A percentile compares a stretch with the other conserved stretches of the same genome.
Evolutionary conservation across 1,140 invertebrate genomes (phyloP).

Genomic region (Euborellia annulipes): DNA sequence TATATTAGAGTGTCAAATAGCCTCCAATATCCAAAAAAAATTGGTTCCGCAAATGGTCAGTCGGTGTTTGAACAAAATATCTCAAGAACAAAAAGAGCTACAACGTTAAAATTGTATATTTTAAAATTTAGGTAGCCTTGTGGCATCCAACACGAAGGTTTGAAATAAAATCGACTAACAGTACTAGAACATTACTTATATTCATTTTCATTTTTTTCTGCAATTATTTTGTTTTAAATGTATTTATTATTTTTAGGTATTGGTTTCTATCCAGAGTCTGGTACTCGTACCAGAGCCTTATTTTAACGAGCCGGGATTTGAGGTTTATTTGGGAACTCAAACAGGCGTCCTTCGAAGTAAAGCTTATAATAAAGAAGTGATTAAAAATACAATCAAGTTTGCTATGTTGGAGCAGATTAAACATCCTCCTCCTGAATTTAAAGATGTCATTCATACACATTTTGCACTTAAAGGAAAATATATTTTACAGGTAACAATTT

Average conservation of each 20-base stretch:
- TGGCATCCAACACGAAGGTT: too few relatives aligned
- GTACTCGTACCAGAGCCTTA: conserved; percentile 47
- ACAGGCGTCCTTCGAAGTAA: conserved; percentile 1
- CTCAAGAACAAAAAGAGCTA: too few relatives aligned
- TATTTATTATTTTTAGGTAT: conserved; percentile 27
- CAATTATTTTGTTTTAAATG: too few relatives aligned
- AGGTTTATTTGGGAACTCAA: conserved; percentile 17
- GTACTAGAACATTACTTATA: too few relatives aligned
- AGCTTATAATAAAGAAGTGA: conserved; percentile 4
- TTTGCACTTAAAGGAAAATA: conserved; percentile 6
- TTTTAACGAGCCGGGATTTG: conserved; percentile 51
- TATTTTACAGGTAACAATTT: conserved; percentile 7
- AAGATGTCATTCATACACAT: conserved; percentile 9
- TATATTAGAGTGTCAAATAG: too few relatives aligned
- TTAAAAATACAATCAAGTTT: conserved; percentile 5
- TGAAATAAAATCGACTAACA: too few relatives aligned
- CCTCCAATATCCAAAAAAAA: too few relatives aligned
- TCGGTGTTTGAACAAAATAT: too few relatives aligned
- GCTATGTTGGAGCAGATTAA: conserved; percentile 8
- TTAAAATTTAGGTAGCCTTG: too few relatives aligned
- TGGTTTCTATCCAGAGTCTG: conserved; percentile 48
- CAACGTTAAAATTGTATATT: too few relatives aligned
- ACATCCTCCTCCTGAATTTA: conserved; percentile 6
- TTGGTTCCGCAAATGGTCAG: too few relatives aligned
- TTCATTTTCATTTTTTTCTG: too few relatives aligned